A percentile compares a stretch with the other conserved stretches of the same genome.
Evolutionary conservation across 2,888 invertebrate species (phyloP).

Genomic region (Drosophila hawaiiensis): DNA sequence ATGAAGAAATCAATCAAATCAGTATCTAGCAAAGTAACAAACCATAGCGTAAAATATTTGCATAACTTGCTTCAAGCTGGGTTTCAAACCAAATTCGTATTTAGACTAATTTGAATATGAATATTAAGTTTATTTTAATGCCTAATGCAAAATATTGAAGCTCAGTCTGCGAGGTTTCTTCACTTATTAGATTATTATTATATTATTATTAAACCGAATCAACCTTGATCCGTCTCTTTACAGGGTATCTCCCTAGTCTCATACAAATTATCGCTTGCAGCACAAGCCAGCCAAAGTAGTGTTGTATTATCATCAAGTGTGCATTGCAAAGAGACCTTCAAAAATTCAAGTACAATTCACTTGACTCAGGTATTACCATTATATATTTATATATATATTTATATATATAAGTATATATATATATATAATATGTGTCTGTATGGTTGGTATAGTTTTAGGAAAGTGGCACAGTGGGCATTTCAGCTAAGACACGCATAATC

Average conservation of each 20-base stretch:
- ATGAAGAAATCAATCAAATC: not conserved
- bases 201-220: too few relatives aligned
- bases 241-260: slow-evolving; percentile 7
- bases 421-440: not conserved
- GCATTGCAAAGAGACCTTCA: slow-evolving; percentile 44
- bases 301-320: slow-evolving; percentile 44
- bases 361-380: not conserved
- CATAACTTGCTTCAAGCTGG: not conserved
- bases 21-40: not conserved
- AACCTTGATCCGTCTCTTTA: not conserved
- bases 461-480: slow-evolving; percentile 20
- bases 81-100: not conserved
- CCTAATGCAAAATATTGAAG: too few relatives aligned
- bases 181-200: too few relatives aligned
- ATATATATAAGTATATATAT: not conserved
- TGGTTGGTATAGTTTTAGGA: slow-evolving; percentile 3
- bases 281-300: not conserved
- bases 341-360: slow-evolving; percentile 47
- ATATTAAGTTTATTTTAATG: not conserved
- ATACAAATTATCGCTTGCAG: not conserved
- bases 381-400: not conserved
- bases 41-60: not conserved
- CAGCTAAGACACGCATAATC: slow-evolving; percentile 71
- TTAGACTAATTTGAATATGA: not conserved
- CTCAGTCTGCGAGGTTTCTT: too few relatives aligned